Base-by-base conservation (phyloP, 30 jellyfish, hydroid and myxozoan species). In the Nemopilema nomurai region DNA sequence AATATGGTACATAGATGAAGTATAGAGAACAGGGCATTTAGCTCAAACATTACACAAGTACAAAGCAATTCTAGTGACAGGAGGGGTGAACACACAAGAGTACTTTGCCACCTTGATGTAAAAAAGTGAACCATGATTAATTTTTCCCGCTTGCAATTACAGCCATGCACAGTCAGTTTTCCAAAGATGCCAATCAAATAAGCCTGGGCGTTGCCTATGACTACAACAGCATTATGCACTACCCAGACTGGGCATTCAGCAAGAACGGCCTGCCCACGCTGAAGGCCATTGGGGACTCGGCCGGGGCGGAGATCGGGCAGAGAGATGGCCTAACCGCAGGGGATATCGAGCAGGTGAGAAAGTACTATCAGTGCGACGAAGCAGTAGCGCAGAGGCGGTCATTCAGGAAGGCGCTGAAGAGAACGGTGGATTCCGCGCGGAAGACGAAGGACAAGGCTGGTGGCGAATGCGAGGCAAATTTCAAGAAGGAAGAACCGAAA, bases 191-290 rank as follows among this genome's bases (percentile, higher is more conserved):
- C 21, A 31, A 49, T 41, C 49, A 74, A 0, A 49, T 49, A 21
- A 74, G 67, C 28, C 69, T 32, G 21, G 84, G 84, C 16, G 33
- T 26, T 19, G 51, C 50, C 24, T 79, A 79, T 33, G 88, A 79
- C 77, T 79, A 62, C 51, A 32, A 64, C 72, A 79, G 88, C 50
- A 41, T 79, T 41, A 79, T 79, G 88, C 88, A 79, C 30, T 79
- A 53, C 25, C 80, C 80, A 0, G 21, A n/a, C 0, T 18, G 77
- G 49, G 88, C 88, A 4, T 79, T 62, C 41, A 25, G 62, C 25
- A 64, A 22, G 33, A 41, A 64, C 23, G 88, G 69, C 16, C 28
- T 1, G 62, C 74, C 65, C 23, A 77, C 87, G 6, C 23, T 31
- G 19, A 49, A 64, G 66, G 67, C 52, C 8, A 25, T 6, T 13